Evolutionary conservation across 2,113 vertebrate species (phyloP), one percentile per base, ranked within the genome.

Genomic region (Podilymbus podiceps): DNA sequence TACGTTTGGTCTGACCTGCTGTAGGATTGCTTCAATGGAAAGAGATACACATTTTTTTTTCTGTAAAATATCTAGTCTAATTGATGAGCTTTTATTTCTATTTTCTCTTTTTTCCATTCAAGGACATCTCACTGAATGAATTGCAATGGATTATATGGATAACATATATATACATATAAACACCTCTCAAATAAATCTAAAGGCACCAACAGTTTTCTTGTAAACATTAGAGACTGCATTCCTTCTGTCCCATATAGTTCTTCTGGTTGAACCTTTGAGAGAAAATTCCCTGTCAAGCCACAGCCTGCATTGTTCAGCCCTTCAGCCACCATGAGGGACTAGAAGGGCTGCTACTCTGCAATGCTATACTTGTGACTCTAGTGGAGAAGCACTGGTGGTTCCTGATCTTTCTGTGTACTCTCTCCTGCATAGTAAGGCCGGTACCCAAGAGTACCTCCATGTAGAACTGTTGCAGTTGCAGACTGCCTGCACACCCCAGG

Each of bases 391-490:
- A 24, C 12, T 4, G 0, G 4, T 31, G 6, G 3, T 23, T 95
- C 9, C 49, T 38, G 22, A 66, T 47, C 18, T 2, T 50, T 64
- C 30, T 15, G 12, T 9, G 8, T 18, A 3, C 27, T 71, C 8
- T 42, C 25, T 67, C n/a, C 44, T 55, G 5, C 0, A 1, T 3
- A 40, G 28, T 12, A 38, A 33, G 28, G 10, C 4, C 18, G 6
- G 1, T 8, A 64, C 15, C 18, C 22, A 33, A 46, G 17, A 71
- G 3, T 18, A 68, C 0, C 6, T 5, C 7, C 15, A 6, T 1
- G 8, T 3, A 73, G 17, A 21, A 3, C 6, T 60, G n/a, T 15
- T 89, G 13, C 20, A 60, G 8, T 52, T 68, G 63, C 44, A 80
- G 53, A 13, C 21, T 71, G 5, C 60, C 67, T 85, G 24, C n/a